These are phyloP conservation scores for Corythoichthys haematopterus DNA, from an alignment of 2,113 vertebrate genomes.

Conservation along the genomic window DNA sequence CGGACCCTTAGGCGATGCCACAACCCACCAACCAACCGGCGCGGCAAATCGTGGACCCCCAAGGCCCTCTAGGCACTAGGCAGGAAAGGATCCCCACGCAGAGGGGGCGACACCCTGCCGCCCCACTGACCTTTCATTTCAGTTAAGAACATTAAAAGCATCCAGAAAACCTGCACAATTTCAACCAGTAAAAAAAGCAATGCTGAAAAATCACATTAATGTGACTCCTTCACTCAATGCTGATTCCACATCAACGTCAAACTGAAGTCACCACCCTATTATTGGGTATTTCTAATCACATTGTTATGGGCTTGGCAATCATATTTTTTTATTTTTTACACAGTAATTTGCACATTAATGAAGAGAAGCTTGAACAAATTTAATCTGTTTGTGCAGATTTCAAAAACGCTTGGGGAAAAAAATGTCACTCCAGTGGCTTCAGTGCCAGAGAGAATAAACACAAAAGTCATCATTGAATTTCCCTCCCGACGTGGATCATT, in stretches of 20 bases:
- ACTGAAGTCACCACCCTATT: background rate
- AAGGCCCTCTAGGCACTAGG: too few relatives aligned
- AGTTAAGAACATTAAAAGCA: background rate
- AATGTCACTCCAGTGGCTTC: conserved; percentile 14
- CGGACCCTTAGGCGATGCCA: too few relatives aligned
- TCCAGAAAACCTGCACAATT: background rate
- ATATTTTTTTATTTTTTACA: background rate
- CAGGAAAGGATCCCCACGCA: too few relatives aligned
- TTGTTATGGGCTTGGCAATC: background rate
- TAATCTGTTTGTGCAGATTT: conserved; percentile 31
- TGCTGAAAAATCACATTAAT: background rate
- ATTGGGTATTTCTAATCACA: background rate
- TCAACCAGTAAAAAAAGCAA: background rate
- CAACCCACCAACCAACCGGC: too few relatives aligned
- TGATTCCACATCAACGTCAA: background rate
- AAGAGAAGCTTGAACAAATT: conserved; percentile 33
- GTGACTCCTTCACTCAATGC: background rate
- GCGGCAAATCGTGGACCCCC: too few relatives aligned
- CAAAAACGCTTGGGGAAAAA: conserved; percentile 14
- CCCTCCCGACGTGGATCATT: background rate
- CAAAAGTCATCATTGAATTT: conserved; percentile 19
- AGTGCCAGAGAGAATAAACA: conserved; percentile 16
- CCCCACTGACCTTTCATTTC: too few relatives aligned
- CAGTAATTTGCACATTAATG: conserved; percentile 43
- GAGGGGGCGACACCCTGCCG: too few relatives aligned